Percentiles rank a stretch among this genome's conserved stretches.
Conservation (phyloP, 2,888 invertebrate genomes). For the Boloria selene region DNA sequence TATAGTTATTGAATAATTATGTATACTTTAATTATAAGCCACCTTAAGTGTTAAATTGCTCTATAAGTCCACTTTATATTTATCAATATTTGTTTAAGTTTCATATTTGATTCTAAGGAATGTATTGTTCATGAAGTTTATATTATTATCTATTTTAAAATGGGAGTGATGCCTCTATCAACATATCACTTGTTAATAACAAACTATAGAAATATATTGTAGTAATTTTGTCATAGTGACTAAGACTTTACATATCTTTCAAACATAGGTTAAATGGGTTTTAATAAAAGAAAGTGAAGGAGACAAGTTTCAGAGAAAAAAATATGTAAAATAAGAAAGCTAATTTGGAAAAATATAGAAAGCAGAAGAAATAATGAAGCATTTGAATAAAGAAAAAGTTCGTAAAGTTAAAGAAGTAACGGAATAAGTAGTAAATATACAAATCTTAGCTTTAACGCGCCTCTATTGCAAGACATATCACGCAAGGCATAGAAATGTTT, state of each 20-base stretch:
- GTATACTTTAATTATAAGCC: constrained; percentile 73
- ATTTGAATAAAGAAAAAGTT: constrained; percentile 11
- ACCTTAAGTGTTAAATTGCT: constrained; percentile 76
- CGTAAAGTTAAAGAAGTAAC: constrained; percentile 25
- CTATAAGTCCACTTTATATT: constrained; percentile 63
- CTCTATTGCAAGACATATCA: constrained; percentile 81
- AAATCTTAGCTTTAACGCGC: constrained; percentile 72
- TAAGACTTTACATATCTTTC: constrained; percentile 74
- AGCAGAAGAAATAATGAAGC: neutral
- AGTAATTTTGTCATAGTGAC: constrained; percentile 70
- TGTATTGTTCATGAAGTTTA: constrained; percentile 61
- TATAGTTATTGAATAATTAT: constrained; percentile 51
- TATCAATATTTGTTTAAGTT: constrained; percentile 58
- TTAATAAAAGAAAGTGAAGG: constrained; percentile 12
- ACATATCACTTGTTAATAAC: constrained; percentile 82
- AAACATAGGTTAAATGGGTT: constrained; percentile 49
- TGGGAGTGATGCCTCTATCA: constrained; percentile 74
- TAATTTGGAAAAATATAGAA: neutral
- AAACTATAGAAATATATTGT: constrained; percentile 75
- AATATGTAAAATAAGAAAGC: constrained; percentile 10
- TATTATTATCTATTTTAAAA: constrained; percentile 67
- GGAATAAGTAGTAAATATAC: constrained; percentile 33
- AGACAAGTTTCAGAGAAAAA: constrained; percentile 14
- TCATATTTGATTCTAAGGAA: constrained; percentile 52
- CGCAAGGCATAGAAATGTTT: constrained; percentile 77